Base-by-base conservation (phyloP, 2,888 invertebrate species). In the Stratiomys singularior region DNA sequence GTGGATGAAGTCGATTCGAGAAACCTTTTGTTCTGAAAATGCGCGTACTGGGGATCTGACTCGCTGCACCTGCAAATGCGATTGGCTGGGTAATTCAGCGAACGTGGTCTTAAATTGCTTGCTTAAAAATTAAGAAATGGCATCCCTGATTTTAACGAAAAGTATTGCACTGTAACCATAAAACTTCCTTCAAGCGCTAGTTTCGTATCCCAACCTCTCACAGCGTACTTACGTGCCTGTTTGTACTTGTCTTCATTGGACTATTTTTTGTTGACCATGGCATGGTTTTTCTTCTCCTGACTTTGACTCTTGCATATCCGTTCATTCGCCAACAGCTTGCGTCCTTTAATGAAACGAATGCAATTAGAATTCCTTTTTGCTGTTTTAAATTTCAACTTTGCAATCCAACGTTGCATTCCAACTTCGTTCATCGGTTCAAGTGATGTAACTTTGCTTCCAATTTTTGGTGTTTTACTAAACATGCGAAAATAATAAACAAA, bases 311-410 rank as follows among this genome's bases (percentile, higher is more conserved):
- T 18, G 18, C 52, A 52, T 52, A 37, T 37, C 37, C 37, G 3
- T 37, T 37, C 37, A 9, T 28, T 64, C 28, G 28, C 28, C 30
- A 18, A 4, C 64, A 13, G 64, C 64, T 64, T n/a, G 15, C 28
- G 4, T 28, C 25, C 9, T 7, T 5, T 23, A 37, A 67, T 44
- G 67, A 21, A 44, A 37, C 67, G 67, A 67, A 67, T 67, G 67
- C 67, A 67, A 67, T 67, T 67, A 67, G 27, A 67, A 46, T 67
- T 67, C 27, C 23, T 37, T 67, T 60, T 28, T 15, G 44, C 3
- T 21, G 67, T 2, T 46, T 44, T 37, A 67, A 37, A 67, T 46
- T 44, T 44, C 21, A 67, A 1, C 67, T 21, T 27, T 46, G 67
- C 37, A 64, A 11, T 60, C 23, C 23, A 5, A 7, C 58, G 9